Base-by-base conservation (phyloP, 2,888 invertebrate species). In the Mantis religiosa region DNA sequence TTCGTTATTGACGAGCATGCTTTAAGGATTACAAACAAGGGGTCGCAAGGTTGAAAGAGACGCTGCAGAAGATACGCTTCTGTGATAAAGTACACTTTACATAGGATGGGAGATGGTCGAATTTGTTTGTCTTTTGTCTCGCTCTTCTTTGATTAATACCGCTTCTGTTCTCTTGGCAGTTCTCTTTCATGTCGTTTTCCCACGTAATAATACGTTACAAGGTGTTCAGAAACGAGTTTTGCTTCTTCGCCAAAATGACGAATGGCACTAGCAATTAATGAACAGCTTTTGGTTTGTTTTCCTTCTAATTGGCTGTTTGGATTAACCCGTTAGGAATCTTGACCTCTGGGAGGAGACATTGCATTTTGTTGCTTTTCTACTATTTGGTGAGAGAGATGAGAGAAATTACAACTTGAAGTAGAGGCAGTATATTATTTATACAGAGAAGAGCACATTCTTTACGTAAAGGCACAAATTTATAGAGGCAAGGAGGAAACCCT, bases 61-160 rank as follows among this genome's bases (percentile, higher is more conserved):
- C 41, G 54, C 25, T 71, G 15, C 25, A 71, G 54, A 12, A 71
- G 54, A 71, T 71, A 71, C 20, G 25, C 54, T 71, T 71, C 54
- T 71, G 54, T 71, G 54, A 71, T 71, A 71, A 71, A 71, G 54
- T 71, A 71, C 54, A 71, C 54, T 71, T 71, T 71, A 71, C 25
- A 71, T 25, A 71, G 54, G 54, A 25, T 71, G 25, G 25, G 54
- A 71, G 54, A 71, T 15, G 54, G 25, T 25, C 54, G 54, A 71
- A 71, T 87, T 34, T 87, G 82, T 87, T 82, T 87, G 82, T 71
- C 87, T 87, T 87, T 87, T 87, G 87, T 87, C 34, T 34, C 87
- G 87, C 82, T 82, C 14, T 82, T 87, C 87, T 87, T 87, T 87
- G 87, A 87, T 87, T 87, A 87, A 87, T 82, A 34, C n/a, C 87